Evolutionary conservation across 2,797 vertebrate genomes (phyloP), one percentile per base, ranked within the genome.

Genomic region (Bucorvus abyssinicus): DNA sequence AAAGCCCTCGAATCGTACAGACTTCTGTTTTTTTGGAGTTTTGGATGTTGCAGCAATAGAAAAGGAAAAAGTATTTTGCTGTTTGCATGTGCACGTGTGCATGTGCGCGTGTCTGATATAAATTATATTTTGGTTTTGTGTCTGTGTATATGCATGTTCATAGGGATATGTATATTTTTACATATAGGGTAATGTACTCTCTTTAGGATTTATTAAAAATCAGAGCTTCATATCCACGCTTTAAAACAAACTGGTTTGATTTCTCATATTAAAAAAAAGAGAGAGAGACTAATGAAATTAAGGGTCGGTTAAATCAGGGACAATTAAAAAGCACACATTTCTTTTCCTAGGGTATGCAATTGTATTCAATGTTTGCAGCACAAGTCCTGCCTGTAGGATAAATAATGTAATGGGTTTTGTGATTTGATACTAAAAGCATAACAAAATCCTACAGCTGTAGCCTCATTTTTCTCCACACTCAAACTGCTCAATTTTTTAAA

Each of bases 391-490:
- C 98, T 98, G 97, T 98, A 97, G 97, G 97, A 98, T 95, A 98
- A 98, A 98, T 97, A 97, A 97, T 97, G 96, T 97, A 98, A 98
- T 97, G 97, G 89, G 88, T 94, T 98, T 97, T 97, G 96, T 97
- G 97, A 98, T 97, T 98, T 97, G 96, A 94, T 97, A 97, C 94
- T 97, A 97, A 97, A 97, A 97, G 90, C 95, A 97, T 94, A 97
- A 96, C 95, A 97, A 97, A 98, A 98, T 97, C 87, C 91, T 97
- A 97, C 96, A 97, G 97, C 96, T 98, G 97, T 93, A 98, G 96
- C 81, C 89, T 97, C 84, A 74, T 97, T 98, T 96, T 97, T 97
- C 87, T 97, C 90, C 81, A 93, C 64, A 92, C 45, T 96, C 86
- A 97, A 97, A 97, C 87, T 96, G 91, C 94, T 97, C 59, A 90